Percentiles rank a stretch among this genome's conserved stretches.
These are phyloP conservation scores for Gymnodraco acuticeps DNA, from an alignment of 2,797 vertebrate genomes.

Conservation along the genomic window DNA sequence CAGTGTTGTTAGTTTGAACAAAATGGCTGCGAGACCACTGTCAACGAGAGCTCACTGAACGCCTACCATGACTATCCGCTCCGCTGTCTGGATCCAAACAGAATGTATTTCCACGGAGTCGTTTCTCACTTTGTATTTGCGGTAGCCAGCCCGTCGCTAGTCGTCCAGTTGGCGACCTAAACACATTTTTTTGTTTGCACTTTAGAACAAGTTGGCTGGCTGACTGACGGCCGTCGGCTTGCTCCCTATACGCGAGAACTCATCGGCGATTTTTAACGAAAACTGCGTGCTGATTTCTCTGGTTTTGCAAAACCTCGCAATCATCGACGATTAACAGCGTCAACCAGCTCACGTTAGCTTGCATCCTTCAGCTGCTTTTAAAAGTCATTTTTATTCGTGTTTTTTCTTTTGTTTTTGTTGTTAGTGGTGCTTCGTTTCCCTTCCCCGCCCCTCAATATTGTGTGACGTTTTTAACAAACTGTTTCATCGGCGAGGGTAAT, in stretches of 20 bases:
- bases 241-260: constrained; percentile 57
- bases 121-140: constrained; percentile 72
- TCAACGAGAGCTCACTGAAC: constrained; percentile 81
- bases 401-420: constrained; percentile 59
- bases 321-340: constrained; percentile 56
- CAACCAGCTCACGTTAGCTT: constrained; percentile 52
- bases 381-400: constrained; percentile 55
- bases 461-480: constrained; percentile 62
- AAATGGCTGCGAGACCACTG: constrained; percentile 87
- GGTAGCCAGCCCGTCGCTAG: constrained; percentile 73
- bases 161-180: constrained; percentile 78
- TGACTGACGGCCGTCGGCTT: constrained; percentile 67
- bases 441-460: constrained; percentile 55
- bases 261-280: constrained; percentile 60
- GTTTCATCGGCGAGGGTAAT: constrained; percentile 42
- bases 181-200: constrained; percentile 82
- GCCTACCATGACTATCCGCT: constrained; percentile 81
- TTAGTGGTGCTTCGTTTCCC: constrained; percentile 61
- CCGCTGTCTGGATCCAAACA: constrained; percentile 78
- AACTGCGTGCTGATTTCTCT: constrained; percentile 68
- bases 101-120: constrained; percentile 81
- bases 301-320: constrained; percentile 57
- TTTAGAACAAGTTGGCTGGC: constrained; percentile 83
- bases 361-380: constrained; percentile 69
- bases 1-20: constrained; percentile 87